phyloP scores from a whole-genome alignment of 37 sponge, comb jelly and placozoan species.

The Beroe ovata region DNA sequence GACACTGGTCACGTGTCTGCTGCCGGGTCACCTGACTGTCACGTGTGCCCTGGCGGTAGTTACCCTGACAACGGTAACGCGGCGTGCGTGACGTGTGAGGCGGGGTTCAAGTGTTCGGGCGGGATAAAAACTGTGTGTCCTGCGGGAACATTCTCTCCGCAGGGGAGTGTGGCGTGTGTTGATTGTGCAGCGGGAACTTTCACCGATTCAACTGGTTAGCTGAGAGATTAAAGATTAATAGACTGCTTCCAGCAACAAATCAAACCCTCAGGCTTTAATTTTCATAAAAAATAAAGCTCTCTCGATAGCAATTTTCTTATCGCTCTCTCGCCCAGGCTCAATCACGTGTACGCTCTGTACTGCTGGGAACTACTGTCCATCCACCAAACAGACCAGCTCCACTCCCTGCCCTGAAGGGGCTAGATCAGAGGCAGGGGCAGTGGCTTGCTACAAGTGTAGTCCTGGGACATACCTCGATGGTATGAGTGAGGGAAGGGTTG shows the following conservation, averaged over 20 bases:
- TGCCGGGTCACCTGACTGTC: not conserved
- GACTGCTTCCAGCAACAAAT: too few relatives aligned
- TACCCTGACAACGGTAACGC: not conserved
- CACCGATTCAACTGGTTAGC: not conserved
- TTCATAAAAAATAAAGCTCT: too few relatives aligned
- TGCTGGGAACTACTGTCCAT: conserved; percentile 21
- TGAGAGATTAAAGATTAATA: too few relatives aligned
- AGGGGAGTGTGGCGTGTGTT: not conserved
- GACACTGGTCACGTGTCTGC: not conserved
- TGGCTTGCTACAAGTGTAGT: conserved; percentile 6
- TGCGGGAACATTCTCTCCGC: not conserved
- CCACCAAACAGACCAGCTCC: not conserved
- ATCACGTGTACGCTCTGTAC: not conserved
- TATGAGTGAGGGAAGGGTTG: conserved; percentile 12
- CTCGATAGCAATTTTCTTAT: not conserved
- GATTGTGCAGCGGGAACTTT: conserved; percentile 32
- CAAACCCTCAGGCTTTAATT: too few relatives aligned
- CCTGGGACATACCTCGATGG: conserved; percentile 14
- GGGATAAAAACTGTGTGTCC: not conserved
- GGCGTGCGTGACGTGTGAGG: not conserved
- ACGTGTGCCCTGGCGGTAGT: not conserved
- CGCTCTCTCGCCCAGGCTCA: not conserved
- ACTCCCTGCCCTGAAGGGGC: not conserved
- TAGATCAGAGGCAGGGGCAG: not conserved
- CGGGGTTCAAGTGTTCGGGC: not conserved